Evolutionary conservation across 2,113 vertebrate species (phyloP).

Genomic region (Pseudolaguvia tuberculata): DNA sequence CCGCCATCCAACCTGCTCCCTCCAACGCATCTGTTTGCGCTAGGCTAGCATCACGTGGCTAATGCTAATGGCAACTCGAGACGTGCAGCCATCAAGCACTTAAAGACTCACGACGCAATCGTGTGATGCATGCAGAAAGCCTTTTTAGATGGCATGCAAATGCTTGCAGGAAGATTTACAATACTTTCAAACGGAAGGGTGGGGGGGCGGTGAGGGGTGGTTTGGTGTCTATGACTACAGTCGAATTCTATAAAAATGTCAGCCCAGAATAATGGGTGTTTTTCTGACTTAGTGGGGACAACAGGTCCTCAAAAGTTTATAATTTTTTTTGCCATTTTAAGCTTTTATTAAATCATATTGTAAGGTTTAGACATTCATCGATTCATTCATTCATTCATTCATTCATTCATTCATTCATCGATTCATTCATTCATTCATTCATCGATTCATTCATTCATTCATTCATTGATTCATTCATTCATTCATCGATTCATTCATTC

Average conservation of each 20-base stretch:
- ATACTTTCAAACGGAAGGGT: conserved; percentile 57
- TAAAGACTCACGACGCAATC: conserved; percentile 59
- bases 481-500: too few relatives aligned
- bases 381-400: too few relatives aligned
- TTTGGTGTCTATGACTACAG: too few relatives aligned
- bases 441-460: too few relatives aligned
- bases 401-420: too few relatives aligned
- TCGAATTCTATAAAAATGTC: neutral
- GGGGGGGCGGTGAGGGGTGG: too few relatives aligned
- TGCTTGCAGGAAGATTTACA: conserved; percentile 67
- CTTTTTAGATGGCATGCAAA: conserved; percentile 73
- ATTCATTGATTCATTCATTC: too few relatives aligned
- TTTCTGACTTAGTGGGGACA: neutral
- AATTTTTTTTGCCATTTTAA: neutral
- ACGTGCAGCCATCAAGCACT: conserved; percentile 69
- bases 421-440: too few relatives aligned
- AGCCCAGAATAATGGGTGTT: neutral
- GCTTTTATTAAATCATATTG: neutral
- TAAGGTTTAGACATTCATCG: neutral
- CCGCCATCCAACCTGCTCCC: conserved; percentile 65
- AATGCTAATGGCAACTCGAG: conserved; percentile 52
- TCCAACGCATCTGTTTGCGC: conserved; percentile 62
- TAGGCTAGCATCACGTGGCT: conserved; percentile 58
- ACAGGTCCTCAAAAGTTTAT: neutral
- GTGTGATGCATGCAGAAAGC: conserved; percentile 68